A percentile compares a stretch with the other conserved stretches of the same genome.
phyloP scores from a whole-genome alignment of 2,797 vertebrate species.

The Oryzias dopingdopingensis region DNA sequence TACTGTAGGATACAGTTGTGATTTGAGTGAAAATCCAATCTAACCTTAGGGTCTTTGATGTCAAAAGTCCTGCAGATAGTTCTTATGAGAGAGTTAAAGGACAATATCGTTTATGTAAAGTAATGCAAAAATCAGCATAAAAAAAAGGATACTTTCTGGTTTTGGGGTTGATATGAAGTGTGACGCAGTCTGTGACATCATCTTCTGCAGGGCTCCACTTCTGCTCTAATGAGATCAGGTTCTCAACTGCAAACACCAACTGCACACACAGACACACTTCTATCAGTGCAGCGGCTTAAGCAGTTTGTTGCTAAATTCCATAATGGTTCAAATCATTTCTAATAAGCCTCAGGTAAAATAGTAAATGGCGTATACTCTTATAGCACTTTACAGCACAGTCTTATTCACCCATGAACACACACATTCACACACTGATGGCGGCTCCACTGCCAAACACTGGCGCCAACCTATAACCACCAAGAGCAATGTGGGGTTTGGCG shows the following conservation, averaged over 20 bases:
- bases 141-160: constrained; percentile 92
- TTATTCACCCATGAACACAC: too few relatives aligned
- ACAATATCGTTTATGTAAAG: not conserved
- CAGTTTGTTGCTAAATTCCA: not conserved
- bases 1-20: too few relatives aligned
- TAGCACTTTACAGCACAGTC: too few relatives aligned
- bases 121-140: not conserved
- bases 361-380: too few relatives aligned
- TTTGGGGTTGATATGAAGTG: constrained; percentile 88
- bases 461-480: too few relatives aligned
- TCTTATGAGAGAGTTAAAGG: constrained; percentile 83
- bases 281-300: not conserved
- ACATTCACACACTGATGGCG: too few relatives aligned
- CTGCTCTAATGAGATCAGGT: constrained; percentile 80
- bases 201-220: constrained; percentile 84
- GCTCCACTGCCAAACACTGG: too few relatives aligned
- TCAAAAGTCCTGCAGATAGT: constrained; percentile 89
- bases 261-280: constrained; percentile 47
- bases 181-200: constrained; percentile 84
- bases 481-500: too few relatives aligned
- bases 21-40: constrained; percentile 13
- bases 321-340: too few relatives aligned
- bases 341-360: too few relatives aligned
- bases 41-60: constrained; percentile 88
- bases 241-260: constrained; percentile 89